Evolutionary conservation across 2,797 vertebrate genomes (phyloP).

Genomic region (Cyclura pinguis): DNA sequence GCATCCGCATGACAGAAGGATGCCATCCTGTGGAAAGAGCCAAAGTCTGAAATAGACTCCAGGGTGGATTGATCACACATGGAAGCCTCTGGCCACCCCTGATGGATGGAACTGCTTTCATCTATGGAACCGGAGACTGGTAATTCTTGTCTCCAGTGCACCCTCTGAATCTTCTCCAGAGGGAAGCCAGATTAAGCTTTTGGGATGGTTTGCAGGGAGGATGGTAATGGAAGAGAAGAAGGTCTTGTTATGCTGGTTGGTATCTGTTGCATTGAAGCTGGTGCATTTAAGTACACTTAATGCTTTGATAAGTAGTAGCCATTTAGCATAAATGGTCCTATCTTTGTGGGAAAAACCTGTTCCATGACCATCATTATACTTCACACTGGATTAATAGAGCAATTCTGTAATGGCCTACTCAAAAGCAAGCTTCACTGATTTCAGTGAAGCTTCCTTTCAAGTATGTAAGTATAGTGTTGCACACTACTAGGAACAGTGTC

Average conservation of each 20-base stretch:
- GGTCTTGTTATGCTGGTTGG: no score
- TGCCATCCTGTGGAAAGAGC: no score
- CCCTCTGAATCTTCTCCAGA: not conserved
- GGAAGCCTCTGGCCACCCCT: no score
- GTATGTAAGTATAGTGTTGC: not conserved
- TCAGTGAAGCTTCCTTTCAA: not conserved
- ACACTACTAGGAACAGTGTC: not conserved
- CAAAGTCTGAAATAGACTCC: no score
- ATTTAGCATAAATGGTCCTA: constrained; percentile 18
- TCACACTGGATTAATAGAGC: not conserved
- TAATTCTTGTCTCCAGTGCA: not conserved
- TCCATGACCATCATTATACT: not conserved
- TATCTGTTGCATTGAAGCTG: not conserved
- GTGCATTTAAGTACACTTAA: not conserved
- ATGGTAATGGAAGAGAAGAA: not conserved
- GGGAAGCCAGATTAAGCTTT: not conserved
- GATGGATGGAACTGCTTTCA: not conserved
- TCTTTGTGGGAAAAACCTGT: not conserved
- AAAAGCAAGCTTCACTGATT: not conserved
- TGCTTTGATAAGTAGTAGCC: not conserved
- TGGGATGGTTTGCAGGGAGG: not conserved
- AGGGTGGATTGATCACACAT: no score
- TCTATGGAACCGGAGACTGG: not conserved
- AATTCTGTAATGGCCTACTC: not conserved
- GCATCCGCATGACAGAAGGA: no score